A percentile compares a stretch with the other conserved stretches of the same genome.
These are phyloP conservation scores for Lophius americanus DNA, from an alignment of 2,797 vertebrate genomes.

Conservation along the genomic window DNA sequence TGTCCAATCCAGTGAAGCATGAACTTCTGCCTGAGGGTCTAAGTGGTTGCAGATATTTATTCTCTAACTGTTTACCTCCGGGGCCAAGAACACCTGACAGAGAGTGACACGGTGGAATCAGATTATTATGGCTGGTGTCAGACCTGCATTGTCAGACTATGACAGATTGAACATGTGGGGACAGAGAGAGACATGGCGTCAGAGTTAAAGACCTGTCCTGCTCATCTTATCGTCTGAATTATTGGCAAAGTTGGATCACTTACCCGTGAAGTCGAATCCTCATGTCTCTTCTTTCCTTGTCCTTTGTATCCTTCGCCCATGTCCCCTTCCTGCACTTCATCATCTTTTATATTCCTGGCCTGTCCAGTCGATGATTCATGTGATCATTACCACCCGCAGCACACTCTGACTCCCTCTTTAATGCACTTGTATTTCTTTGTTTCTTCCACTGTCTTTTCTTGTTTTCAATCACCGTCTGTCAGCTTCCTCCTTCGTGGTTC, in stretches of 20 bases:
- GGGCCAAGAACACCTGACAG: constrained; percentile 57
- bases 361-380: constrained; percentile 63
- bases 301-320: constrained; percentile 35
- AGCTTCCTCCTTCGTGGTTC: constrained; percentile 39
- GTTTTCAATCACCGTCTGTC: constrained; percentile 45
- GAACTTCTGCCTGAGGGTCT: constrained; percentile 54
- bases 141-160: constrained; percentile 50
- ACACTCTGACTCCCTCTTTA: constrained; percentile 50
- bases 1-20: constrained; percentile 41
- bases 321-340: constrained; percentile 49
- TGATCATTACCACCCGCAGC: constrained; percentile 42
- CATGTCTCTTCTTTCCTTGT: constrained; percentile 21
- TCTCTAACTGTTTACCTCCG: constrained; percentile 48
- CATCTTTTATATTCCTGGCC: constrained; percentile 51
- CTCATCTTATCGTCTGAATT: constrained; percentile 33
- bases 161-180: constrained; percentile 32
- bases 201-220: constrained; percentile 16
- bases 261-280: constrained; percentile 27
- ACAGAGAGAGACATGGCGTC: neutral
- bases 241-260: constrained; percentile 50
- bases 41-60: constrained; percentile 63
- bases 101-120: constrained; percentile 51
- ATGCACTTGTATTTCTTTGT: constrained; percentile 50
- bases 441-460: constrained; percentile 46
- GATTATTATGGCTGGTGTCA: constrained; percentile 54